Evolutionary conservation across 2,888 invertebrate genomes (phyloP), one percentile per base, ranked within the genome.

Genomic region (Drosophila planitibia): DNA sequence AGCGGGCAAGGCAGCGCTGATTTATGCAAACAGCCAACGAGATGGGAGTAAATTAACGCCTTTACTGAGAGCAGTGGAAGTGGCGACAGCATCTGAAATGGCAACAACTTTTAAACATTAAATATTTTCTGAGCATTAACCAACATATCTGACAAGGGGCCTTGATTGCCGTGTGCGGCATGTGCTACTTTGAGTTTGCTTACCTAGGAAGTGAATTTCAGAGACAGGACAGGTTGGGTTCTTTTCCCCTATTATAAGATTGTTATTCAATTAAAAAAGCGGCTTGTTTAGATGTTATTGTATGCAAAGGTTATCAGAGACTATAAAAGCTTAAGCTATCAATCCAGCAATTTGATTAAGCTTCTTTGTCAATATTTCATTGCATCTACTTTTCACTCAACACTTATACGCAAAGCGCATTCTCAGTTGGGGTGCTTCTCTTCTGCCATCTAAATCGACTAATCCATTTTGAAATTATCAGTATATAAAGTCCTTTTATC

Each of bases 1-100:
- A 10, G 19, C 6, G 1, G 44, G 22, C 3, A 30, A 35, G 37
- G 66, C 53, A 69, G 69, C 72, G 54, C 69, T 88, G 84, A 84
- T 84, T 84, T 88, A 88, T 84, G 84, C 84, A 86, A 86, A 86
- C 82, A 86, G 54, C 58, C 77, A 79, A 70, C 76, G 59, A 76
- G 80, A 80, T 76, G 82, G 74, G 79, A 71, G 85, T 84, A 81
- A 89, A 89, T 89, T 89, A 89, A 85, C 89, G 79, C 87, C 74
- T 80, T 70, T 71, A 68, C 70, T 64, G 64, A 69, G 52, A 58
- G 82, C 74, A 79, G 54, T 85, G 85, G 84, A 70, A 72, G 72
- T 78, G 83, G 55, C 70, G 79, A 73, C 32, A 53, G 44, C 10
- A 53, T 28, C 58, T 41, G 64, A 53, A 62, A 70, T 39, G 61